Evolutionary conservation across 1,140 invertebrate genomes (phyloP).

Genomic region (Neodiprion virginianus): DNA sequence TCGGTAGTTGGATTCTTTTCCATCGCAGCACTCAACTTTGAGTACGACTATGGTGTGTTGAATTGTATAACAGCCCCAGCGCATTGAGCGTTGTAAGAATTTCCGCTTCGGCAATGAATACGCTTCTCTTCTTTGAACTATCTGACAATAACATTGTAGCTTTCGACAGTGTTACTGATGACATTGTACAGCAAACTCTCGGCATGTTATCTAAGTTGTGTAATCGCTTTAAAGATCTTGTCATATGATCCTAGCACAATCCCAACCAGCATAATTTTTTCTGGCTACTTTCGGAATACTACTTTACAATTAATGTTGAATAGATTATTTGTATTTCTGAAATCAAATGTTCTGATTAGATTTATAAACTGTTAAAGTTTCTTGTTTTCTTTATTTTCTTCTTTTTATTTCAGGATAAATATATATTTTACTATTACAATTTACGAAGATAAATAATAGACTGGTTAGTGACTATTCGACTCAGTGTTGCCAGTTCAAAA

Average conservation of each 20-base stretch:
- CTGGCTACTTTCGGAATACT: neutral
- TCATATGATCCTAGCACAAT: neutral
- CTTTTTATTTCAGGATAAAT: too few species aligned
- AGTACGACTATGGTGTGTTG: constrained; percentile 29
- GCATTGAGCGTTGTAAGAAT: constrained; percentile 40
- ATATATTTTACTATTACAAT: too few species aligned
- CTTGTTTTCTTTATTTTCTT: too few species aligned
- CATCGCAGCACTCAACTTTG: neutral
- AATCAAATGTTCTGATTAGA: constrained; percentile 26
- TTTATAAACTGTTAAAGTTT: constrained; percentile 29
- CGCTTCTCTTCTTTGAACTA: constrained; percentile 52
- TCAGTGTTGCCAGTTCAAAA: too few species aligned
- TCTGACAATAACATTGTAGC: constrained; percentile 20
- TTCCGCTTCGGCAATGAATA: constrained; percentile 35
- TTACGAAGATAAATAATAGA: too few species aligned
- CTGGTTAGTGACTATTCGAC: too few species aligned
- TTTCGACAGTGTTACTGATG: constrained; percentile 44
- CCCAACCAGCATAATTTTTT: constrained; percentile 19
- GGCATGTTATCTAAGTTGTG: constrained; percentile 24
- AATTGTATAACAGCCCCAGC: constrained; percentile 34
- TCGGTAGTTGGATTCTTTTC: neutral
- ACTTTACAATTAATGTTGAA: too few species aligned
- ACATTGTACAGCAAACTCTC: constrained; percentile 40
- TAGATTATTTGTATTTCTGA: neutral
- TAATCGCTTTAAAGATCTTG: neutral